Percentiles rank a stretch among this genome's conserved stretches.
phyloP scores from a whole-genome alignment of 2,113 vertebrate genomes.

The Coreoperca whiteheadi region DNA sequence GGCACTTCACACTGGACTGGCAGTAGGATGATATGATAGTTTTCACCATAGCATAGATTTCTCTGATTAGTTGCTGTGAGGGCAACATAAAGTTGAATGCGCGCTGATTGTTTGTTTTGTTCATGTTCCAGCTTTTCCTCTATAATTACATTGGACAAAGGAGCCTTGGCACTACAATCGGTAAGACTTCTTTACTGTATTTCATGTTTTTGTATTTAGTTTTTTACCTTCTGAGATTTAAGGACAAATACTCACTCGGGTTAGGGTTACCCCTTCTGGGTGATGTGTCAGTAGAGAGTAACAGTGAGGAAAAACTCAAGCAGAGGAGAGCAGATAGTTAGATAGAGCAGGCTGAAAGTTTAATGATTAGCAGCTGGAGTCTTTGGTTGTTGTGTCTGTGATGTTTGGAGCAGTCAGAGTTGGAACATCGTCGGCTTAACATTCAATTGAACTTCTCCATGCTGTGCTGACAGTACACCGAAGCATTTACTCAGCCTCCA shows the following conservation, averaged over 20 bases:
- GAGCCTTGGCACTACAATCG: conserved; percentile 87
- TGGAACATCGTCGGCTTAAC: too few species aligned
- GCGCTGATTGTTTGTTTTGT: conserved; percentile 1
- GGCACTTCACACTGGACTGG: too few species aligned
- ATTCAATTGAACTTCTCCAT: too few species aligned
- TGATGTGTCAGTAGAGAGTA: not conserved
- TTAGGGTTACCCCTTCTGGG: not conserved
- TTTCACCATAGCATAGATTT: not conserved
- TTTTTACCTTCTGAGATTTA: not conserved
- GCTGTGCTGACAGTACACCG: too few species aligned
- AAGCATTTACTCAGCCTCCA: too few species aligned
- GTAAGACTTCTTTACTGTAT: conserved; percentile 69
- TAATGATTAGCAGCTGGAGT: too few species aligned
- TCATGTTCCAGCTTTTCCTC: conserved; percentile 88
- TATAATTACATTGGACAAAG: conserved; percentile 92
- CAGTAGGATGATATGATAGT: not conserved
- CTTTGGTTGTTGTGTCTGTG: too few species aligned
- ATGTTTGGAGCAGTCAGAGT: too few species aligned
- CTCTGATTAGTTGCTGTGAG: not conserved
- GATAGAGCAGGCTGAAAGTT: too few species aligned
- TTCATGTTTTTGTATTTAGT: not conserved
- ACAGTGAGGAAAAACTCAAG: too few species aligned
- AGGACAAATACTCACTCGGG: not conserved
- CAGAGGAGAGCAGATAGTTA: too few species aligned
- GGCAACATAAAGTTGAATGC: not conserved